Conservation (phyloP, 2,888 invertebrate species). For the Osmoderma eremita region DNA sequence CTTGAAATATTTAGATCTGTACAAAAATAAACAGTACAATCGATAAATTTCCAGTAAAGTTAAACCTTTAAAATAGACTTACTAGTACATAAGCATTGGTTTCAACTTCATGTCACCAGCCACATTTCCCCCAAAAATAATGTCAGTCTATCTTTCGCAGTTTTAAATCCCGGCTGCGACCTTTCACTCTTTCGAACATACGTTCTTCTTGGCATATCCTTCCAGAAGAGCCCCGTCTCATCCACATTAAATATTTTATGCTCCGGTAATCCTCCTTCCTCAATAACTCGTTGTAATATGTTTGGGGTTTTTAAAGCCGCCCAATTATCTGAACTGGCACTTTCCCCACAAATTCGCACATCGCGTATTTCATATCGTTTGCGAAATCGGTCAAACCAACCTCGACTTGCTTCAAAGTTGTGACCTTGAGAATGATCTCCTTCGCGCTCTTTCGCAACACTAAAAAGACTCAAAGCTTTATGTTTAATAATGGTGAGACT, state of each 20-base stretch:
- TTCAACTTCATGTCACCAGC: constrained; percentile 9
- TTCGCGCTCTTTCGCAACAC: too few species aligned
- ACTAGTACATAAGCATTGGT: constrained; percentile 5
- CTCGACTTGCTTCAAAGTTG: neutral
- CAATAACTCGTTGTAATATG: neutral
- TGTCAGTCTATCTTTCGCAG: constrained; percentile 1
- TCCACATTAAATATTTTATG: neutral
- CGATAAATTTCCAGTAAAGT: constrained; percentile 7
- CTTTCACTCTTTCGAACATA: constrained; percentile 5
- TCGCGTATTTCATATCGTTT: neutral
- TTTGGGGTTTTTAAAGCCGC: neutral
- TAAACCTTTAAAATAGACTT: constrained; percentile 2
- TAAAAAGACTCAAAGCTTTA: too few species aligned
- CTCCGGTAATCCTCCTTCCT: neutral
- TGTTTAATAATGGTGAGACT: too few species aligned
- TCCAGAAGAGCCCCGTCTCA: constrained; percentile 1
- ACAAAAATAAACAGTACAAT: neutral
- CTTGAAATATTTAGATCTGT: neutral
- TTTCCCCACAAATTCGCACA: neutral
- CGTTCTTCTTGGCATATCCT: neutral
- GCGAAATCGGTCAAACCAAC: neutral
- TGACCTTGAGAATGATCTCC: too few species aligned
- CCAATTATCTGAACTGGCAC: neutral
- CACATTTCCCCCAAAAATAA: constrained; percentile 6
- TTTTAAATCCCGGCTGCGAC: constrained; percentile 5